Base-by-base conservation (phyloP, 2,888 invertebrate genomes). In the Macrophya annulata region DNA sequence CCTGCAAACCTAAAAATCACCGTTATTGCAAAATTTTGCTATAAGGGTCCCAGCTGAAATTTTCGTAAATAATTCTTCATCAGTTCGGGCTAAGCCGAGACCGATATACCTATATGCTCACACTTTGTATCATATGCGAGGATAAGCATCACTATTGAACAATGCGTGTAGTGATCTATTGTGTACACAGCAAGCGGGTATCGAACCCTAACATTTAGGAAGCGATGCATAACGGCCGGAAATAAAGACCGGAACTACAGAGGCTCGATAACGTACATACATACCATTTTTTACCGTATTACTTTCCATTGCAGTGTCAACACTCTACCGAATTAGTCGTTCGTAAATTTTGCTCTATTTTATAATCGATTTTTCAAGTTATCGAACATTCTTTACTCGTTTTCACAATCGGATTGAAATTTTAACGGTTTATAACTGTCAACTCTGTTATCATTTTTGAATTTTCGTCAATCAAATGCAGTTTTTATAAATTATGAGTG, bases 171-270 rank as follows among this genome's bases (percentile, higher is more conserved):
- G 68, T 83, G 68, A 83, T 51, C 83, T 83, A 83, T 83, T 83
- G 83, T 83, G 25, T 81, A 25, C 12, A 12, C 21, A 17, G 65
- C 45, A 51, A 37, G 71, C 86, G 86, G 86, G 85, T 86, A 87
- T 88, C 89, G 89, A 87, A 88, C 87, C 86, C 87, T 84, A 82
- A 84, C 85, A 76, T 68, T 86, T 68, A 68, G 84, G 85, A 86
- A 84, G 71, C 85, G 45, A 81, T 89, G 88, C 89, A 88, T 89
- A 87, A 90, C 91, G 87, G 85, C 87, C 90, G 91, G 91, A 91
- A 90, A 85, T 86, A 87, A 87, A 90, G 88, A 86, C 91, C 91
- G 91, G 91, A 91, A 91, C 88, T 89, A 86, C 87, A 89, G 89
- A 88, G 88, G 88, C 45, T n/a, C 68, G 71, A 83, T 81, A 43